Percentiles rank a stretch among this genome's conserved stretches.
Evolutionary conservation across 2,888 invertebrate genomes (phyloP).

Genomic region (Conus canariensis): DNA sequence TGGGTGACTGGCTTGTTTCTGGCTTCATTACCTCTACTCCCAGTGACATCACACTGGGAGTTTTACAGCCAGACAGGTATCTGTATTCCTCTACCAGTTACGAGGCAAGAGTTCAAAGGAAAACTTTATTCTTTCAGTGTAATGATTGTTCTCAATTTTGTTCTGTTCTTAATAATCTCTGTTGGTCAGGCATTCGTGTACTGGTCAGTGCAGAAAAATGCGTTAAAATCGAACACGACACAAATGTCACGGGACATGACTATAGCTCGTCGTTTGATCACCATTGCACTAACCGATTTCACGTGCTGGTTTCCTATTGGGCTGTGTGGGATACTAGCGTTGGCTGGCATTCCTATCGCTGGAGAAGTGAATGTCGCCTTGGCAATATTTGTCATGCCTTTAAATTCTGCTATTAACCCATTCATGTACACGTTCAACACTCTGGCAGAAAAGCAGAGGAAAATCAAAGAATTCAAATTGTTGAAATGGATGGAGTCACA

Average conservation of each 20-base stretch:
- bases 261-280: conserved; percentile 7
- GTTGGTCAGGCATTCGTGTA: conserved; percentile 74
- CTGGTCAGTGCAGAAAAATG: conserved; percentile 52
- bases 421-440: background rate
- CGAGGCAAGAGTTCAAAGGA: conserved; percentile 71
- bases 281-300: background rate
- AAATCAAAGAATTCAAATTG: background rate
- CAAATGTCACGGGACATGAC: background rate
- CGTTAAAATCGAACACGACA: background rate
- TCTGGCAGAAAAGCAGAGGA: background rate
- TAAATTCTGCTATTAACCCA: background rate
- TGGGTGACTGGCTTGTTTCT: background rate
- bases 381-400: background rate
- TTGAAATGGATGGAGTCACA: background rate
- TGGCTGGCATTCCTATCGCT: background rate
- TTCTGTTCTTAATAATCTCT: conserved; percentile 72
- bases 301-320: conserved; percentile 24
- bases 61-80: conserved; percentile 65
- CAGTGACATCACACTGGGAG: conserved; percentile 27
- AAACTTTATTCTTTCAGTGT: conserved; percentile 75
- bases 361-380: background rate
- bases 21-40: background rate
- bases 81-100: conserved; percentile 75
- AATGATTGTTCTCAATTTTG: conserved; percentile 72
- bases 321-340: background rate